phyloP scores from a whole-genome alignment of 2,888 invertebrate species.

The Miltochrista miniata region DNA sequence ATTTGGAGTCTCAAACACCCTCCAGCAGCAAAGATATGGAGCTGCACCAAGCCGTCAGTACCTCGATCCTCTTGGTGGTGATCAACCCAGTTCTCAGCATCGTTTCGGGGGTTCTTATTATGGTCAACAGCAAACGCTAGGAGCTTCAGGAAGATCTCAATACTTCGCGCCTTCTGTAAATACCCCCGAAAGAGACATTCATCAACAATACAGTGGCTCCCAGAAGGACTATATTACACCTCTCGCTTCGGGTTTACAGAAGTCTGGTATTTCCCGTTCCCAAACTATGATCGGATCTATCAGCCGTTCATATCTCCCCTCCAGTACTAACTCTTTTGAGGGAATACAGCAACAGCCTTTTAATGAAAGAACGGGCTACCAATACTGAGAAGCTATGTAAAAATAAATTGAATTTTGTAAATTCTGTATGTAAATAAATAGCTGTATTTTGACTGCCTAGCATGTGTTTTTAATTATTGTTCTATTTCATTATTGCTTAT shows the following conservation, averaged over 20 bases:
- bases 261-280: background rate
- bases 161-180: background rate
- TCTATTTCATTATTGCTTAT: too few relatives aligned
- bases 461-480: too few relatives aligned
- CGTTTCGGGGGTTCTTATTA: background rate
- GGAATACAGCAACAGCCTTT: constrained; percentile 63
- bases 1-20: background rate
- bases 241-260: constrained; percentile 23
- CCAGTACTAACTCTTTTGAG: background rate
- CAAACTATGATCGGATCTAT: background rate
- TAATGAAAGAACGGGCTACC: constrained; percentile 71
- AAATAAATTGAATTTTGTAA: constrained; percentile 32
- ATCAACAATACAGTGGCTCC: constrained; percentile 3
- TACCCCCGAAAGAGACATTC: background rate
- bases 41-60: constrained; percentile 6
- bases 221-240: constrained; percentile 56
- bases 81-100: background rate
- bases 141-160: background rate
- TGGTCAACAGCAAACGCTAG: background rate
- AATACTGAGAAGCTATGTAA: constrained; percentile 49
- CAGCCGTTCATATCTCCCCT: background rate
- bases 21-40: background rate
- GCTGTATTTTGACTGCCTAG: background rate
- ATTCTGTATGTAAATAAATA: constrained; percentile 37
- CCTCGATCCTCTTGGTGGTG: background rate